These are phyloP conservation scores for Papilio machaon DNA, from an alignment of 1,140 invertebrate species.

Conservation along the genomic window DNA sequence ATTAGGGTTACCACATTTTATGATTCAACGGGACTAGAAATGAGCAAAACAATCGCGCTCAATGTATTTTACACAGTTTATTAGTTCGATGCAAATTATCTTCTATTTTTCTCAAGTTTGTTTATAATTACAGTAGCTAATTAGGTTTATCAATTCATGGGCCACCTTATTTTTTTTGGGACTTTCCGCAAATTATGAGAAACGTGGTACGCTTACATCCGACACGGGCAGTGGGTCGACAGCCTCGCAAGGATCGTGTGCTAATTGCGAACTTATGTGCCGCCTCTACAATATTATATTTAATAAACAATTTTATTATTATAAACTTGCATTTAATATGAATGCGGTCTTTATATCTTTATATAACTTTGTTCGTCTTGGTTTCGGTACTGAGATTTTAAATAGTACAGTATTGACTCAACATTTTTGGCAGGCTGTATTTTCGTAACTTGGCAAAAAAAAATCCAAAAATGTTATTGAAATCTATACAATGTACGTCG, in stretches of 20 bases:
- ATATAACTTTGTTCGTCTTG: no score
- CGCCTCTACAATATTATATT: background rate
- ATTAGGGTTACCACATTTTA: background rate
- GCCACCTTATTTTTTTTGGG: background rate
- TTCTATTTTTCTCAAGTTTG: no score
- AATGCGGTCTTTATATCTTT: no score
- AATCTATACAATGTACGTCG: background rate
- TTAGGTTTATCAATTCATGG: no score
- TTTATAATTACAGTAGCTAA: no score
- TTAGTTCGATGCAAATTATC: background rate
- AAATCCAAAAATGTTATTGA: background rate
- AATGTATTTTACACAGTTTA: background rate
- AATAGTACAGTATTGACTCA: background rate
- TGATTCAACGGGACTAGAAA: background rate
- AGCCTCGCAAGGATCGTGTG: conserved; percentile 2
- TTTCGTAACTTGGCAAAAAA: background rate
- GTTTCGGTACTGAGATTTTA: background rate
- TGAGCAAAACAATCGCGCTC: background rate
- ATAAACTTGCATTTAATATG: no score
- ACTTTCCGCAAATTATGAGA: background rate
- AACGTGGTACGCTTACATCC: background rate
- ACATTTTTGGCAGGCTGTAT: background rate
- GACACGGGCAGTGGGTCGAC: conserved; percentile 15
- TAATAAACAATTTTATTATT: background rate
- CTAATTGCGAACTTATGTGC: conserved; percentile 13